Conservation (phyloP, 2,797 vertebrate species). For the Chaenodraco wilsoni region DNA sequence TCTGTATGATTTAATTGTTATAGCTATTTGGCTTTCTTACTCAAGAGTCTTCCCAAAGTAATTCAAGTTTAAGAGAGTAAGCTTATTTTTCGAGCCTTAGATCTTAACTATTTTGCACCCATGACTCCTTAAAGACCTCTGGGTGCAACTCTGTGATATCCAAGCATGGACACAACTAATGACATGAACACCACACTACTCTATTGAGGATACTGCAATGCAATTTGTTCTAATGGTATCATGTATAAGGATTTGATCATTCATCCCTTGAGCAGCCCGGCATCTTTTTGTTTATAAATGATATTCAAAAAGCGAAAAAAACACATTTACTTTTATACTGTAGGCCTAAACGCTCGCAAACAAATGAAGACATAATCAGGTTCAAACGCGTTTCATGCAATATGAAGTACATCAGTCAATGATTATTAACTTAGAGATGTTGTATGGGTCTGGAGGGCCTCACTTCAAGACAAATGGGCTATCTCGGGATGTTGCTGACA, state of each 20-base stretch:
- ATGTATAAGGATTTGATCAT: slow-evolving; percentile 46
- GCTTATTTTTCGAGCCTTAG: slow-evolving; percentile 32
- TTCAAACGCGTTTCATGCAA: slow-evolving; percentile 59
- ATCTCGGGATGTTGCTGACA: slow-evolving; percentile 59
- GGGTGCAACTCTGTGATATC: slow-evolving; percentile 43
- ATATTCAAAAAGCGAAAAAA: slow-evolving; percentile 45
- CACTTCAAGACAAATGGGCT: slow-evolving; percentile 68
- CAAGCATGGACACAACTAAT: slow-evolving; percentile 37
- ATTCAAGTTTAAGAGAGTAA: slow-evolving; percentile 47
- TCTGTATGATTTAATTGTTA: slow-evolving; percentile 22
- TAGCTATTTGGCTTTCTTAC: slow-evolving; percentile 26
- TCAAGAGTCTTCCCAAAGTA: slow-evolving; percentile 41
- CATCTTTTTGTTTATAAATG: slow-evolving; percentile 58
- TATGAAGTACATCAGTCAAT: slow-evolving; percentile 68
- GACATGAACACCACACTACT: slow-evolving; percentile 29
- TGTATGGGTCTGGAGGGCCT: slow-evolving; percentile 60
- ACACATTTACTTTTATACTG: slow-evolving; percentile 50
- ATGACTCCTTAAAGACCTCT: slow-evolving; percentile 53
- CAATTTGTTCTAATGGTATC: slow-evolving; percentile 49
- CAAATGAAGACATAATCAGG: slow-evolving; percentile 58
- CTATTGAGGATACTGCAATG: slow-evolving; percentile 36
- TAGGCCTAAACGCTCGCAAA: slow-evolving; percentile 47
- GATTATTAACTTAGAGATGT: slow-evolving; percentile 69
- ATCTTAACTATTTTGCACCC: slow-evolving; percentile 54
- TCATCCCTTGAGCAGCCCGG: slow-evolving; percentile 47